Conservation (phyloP, 2,113 vertebrate species). For the Urocitellus parryii region DNA sequence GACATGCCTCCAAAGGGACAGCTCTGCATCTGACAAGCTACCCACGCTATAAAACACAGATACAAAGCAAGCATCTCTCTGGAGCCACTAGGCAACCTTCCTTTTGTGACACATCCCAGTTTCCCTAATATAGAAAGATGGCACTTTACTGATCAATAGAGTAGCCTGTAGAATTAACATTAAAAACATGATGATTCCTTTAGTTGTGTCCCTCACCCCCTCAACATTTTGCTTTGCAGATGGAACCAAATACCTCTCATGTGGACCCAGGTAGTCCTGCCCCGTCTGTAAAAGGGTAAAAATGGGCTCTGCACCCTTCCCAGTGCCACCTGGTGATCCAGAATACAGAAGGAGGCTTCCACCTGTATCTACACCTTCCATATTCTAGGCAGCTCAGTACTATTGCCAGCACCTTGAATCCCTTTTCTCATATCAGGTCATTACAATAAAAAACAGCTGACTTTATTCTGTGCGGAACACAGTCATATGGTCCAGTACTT, state of each 20-base stretch:
- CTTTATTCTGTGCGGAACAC: neutral
- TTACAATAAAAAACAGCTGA: neutral
- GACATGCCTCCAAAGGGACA: neutral
- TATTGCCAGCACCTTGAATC: no score
- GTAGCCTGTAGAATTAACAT: conserved; percentile 30
- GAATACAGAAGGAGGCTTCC: neutral
- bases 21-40: neutral
- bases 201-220: neutral
- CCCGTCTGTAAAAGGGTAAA: rapidly evolving
- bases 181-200: conserved; percentile 30
- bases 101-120: neutral
- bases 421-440: no score
- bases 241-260: neutral
- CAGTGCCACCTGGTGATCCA: neutral
- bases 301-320: neutral
- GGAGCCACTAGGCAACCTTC: neutral
- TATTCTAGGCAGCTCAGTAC: neutral
- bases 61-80: conserved; percentile 12
- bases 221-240: conserved; percentile 24
- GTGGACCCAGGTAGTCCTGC: neutral
- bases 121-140: neutral
- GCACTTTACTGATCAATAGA: neutral
- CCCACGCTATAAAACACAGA: neutral
- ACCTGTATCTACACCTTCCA: neutral
- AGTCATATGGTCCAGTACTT: neutral